Conservation (phyloP, 2,888 invertebrate species). For the Limnephilus auricula region DNA sequence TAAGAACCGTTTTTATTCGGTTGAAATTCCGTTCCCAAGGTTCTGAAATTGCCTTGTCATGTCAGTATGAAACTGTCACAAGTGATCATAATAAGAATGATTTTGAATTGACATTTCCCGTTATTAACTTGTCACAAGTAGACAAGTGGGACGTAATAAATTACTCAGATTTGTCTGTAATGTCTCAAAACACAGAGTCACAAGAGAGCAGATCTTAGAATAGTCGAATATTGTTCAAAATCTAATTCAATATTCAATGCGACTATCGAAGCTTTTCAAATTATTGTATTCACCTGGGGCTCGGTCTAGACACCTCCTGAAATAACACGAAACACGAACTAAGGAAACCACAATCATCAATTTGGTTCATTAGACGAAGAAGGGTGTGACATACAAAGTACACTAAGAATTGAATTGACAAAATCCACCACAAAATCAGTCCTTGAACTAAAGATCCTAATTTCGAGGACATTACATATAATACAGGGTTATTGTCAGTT, state of each 20-base stretch:
- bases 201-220: background rate
- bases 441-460: background rate
- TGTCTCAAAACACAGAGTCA: background rate
- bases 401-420: background rate
- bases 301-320: slow-evolving; percentile 24
- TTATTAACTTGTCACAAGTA: background rate
- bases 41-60: background rate
- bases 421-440: background rate
- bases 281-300: slow-evolving; percentile 7
- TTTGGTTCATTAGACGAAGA: background rate
- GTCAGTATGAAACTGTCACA: background rate
- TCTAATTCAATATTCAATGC: background rate
- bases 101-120: background rate
- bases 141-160: background rate
- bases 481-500: background rate
- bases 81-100: background rate
- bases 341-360: background rate
- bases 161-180: background rate
- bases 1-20: background rate
- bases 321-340: background rate
- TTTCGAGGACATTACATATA: slow-evolving; percentile 5
- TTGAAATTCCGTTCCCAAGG: background rate
- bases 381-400: slow-evolving; percentile 10
- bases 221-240: background rate
- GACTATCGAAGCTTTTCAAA: background rate